Evolutionary conservation across 2,113 vertebrate genomes (phyloP).

Genomic region (Neotoma lepida): DNA sequence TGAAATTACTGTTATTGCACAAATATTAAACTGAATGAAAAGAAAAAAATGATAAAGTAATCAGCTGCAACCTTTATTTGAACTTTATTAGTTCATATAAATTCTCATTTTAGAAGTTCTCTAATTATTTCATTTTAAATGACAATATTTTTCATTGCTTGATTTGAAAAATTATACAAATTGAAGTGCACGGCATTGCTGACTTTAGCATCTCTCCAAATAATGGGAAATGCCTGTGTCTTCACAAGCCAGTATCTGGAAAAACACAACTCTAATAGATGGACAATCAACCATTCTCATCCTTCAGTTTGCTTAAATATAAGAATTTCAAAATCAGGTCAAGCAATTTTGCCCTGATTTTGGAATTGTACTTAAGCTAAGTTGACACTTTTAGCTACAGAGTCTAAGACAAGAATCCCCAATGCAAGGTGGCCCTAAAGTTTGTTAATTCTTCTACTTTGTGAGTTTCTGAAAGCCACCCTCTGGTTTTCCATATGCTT

Average conservation of each 20-base stretch:
- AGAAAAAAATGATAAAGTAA: background rate
- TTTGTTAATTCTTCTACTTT: conserved; percentile 10
- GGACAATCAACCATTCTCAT: background rate
- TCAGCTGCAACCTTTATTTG: background rate
- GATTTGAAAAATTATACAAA: background rate
- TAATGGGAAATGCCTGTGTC: background rate
- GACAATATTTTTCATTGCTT: background rate
- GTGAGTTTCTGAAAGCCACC: background rate
- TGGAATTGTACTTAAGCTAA: too few relatives aligned
- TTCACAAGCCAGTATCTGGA: background rate
- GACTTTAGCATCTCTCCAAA: background rate
- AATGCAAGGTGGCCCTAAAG: background rate
- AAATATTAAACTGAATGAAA: conserved; percentile 27
- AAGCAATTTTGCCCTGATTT: conserved; percentile 46
- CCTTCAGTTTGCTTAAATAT: background rate
- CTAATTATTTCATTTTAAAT: conserved; percentile 14
- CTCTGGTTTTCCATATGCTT: background rate
- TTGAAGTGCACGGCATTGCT: background rate
- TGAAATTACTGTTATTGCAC: background rate
- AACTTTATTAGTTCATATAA: background rate
- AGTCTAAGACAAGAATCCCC: background rate
- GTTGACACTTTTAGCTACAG: background rate
- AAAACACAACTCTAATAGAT: background rate
- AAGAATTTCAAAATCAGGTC: background rate
- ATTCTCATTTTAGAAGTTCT: conserved; percentile 3